Percentiles rank a stretch among this genome's conserved stretches.
phyloP scores from a whole-genome alignment of 2,888 invertebrate species.

The Brachypalpus laphriformis region DNA sequence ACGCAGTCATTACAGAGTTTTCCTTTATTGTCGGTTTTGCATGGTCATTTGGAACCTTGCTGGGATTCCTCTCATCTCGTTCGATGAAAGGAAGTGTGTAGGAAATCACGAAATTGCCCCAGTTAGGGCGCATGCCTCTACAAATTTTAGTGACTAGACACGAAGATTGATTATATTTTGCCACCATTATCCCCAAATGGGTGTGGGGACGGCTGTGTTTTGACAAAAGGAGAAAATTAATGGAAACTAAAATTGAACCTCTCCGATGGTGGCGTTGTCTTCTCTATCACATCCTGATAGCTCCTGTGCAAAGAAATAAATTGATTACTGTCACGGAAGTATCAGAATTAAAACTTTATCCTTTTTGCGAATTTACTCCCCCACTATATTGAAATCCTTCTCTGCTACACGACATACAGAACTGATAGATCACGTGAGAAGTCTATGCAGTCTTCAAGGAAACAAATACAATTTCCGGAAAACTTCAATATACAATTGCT shows the following conservation, averaged over 20 bases:
- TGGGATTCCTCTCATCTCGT: slow-evolving; percentile 23
- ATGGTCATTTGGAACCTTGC: slow-evolving; percentile 68
- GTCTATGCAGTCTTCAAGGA: slow-evolving; percentile 70
- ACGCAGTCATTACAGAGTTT: slow-evolving; percentile 52
- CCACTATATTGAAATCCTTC: slow-evolving; percentile 8
- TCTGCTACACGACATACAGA: slow-evolving; percentile 38
- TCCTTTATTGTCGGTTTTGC: slow-evolving; percentile 65
- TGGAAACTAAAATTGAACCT: slow-evolving; percentile 44
- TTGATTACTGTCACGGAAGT: slow-evolving; percentile 83
- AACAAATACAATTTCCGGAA: slow-evolving; percentile 77
- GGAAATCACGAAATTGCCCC: slow-evolving; percentile 6
- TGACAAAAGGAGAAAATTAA: slow-evolving; percentile 59
- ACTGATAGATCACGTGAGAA: slow-evolving; percentile 75
- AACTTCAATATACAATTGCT: slow-evolving; percentile 72
- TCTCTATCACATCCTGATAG: slow-evolving; percentile 34
- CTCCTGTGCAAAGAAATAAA: slow-evolving; percentile 78
- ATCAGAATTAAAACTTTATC: slow-evolving; percentile 76
- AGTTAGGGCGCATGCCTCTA: slow-evolving; percentile 52
- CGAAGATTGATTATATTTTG: slow-evolving; percentile 76
- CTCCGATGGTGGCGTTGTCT: slow-evolving; percentile 26
- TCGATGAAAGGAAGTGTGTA: slow-evolving; percentile 41
- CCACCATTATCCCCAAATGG: slow-evolving; percentile 26
- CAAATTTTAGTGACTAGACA: slow-evolving; percentile 70
- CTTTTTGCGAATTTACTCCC: slow-evolving; percentile 56
- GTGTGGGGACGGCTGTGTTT: not conserved